These are phyloP conservation scores for Ispidina lecontei DNA, from an alignment of 2,797 vertebrate species.

Conservation along the genomic window DNA sequence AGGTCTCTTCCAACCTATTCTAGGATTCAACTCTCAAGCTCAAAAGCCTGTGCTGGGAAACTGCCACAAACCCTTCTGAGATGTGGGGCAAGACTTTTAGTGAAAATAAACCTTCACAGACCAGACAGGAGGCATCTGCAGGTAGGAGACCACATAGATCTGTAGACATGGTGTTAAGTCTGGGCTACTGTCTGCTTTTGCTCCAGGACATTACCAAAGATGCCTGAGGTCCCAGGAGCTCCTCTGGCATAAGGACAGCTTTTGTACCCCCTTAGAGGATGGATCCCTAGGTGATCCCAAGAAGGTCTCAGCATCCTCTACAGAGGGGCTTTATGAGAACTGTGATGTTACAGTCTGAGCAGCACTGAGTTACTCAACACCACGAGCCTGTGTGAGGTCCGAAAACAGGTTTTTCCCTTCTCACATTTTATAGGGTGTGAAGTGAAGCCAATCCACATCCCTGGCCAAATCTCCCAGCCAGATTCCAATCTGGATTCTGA, in stretches of 20 bases:
- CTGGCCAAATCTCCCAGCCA: background rate
- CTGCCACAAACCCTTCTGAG: background rate
- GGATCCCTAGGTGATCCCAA: background rate
- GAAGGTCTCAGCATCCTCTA: background rate
- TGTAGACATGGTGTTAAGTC: background rate
- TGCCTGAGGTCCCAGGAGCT: accelerated
- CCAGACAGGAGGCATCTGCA: background rate
- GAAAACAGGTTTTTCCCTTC: constrained; percentile 2
- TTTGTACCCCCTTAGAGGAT: background rate
- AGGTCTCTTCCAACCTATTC: too few species aligned
- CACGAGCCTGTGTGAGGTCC: background rate
- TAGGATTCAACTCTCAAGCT: background rate
- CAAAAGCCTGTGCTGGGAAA: background rate
- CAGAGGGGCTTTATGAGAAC: background rate
- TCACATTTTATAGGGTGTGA: constrained; percentile 5
- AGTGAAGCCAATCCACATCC: constrained; percentile 5
- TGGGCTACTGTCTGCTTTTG: background rate
- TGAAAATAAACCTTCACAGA: background rate
- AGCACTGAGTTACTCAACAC: accelerated
- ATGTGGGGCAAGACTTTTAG: background rate
- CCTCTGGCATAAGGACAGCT: accelerated
- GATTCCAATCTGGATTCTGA: constrained; percentile 2
- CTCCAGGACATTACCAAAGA: background rate
- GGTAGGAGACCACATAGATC: background rate
- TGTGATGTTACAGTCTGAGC: background rate